phyloP scores from a whole-genome alignment of 2,888 invertebrate species.

The Cryptocheilus praepositus region DNA sequence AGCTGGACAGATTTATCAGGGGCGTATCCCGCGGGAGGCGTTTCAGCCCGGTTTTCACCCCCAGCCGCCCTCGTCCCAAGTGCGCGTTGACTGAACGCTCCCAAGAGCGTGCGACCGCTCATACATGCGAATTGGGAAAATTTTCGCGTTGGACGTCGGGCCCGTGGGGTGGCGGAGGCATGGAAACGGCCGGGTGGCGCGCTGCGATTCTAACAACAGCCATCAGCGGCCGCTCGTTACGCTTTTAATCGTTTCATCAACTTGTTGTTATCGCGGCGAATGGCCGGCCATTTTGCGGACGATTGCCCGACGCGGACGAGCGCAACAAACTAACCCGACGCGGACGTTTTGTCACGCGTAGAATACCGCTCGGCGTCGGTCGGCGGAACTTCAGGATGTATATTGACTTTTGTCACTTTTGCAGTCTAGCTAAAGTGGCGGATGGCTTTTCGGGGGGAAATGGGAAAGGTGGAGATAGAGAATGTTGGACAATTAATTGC shows the following conservation, averaged over 20 bases:
- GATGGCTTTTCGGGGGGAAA: no score
- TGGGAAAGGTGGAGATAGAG: no score
- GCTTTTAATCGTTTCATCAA: slow-evolving; percentile 73
- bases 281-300: slow-evolving; percentile 58
- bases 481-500: no score
- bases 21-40: slow-evolving; percentile 60
- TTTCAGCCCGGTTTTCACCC: slow-evolving; percentile 27
- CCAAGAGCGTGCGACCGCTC: slow-evolving; percentile 64
- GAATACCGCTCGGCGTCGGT: slow-evolving; percentile 30
- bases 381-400: no score
- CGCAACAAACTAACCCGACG: no score
- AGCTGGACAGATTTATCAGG: slow-evolving; percentile 69
- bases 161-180: neutral
- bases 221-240: slow-evolving; percentile 66
- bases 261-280: slow-evolving; percentile 67
- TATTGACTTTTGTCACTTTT: no score
- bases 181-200: neutral
- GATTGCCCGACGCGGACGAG: slow-evolving; percentile 41
- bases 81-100: slow-evolving; percentile 65
- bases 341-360: slow-evolving; percentile 45
- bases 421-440: no score
- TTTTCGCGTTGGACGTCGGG: slow-evolving; percentile 48
- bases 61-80: slow-evolving; percentile 5
- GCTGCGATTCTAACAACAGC: slow-evolving; percentile 60
- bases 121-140: slow-evolving; percentile 72